Base-by-base conservation (phyloP, 37 sponge, comb jelly and placozoan species). In the Petrosia ficiformis region DNA sequence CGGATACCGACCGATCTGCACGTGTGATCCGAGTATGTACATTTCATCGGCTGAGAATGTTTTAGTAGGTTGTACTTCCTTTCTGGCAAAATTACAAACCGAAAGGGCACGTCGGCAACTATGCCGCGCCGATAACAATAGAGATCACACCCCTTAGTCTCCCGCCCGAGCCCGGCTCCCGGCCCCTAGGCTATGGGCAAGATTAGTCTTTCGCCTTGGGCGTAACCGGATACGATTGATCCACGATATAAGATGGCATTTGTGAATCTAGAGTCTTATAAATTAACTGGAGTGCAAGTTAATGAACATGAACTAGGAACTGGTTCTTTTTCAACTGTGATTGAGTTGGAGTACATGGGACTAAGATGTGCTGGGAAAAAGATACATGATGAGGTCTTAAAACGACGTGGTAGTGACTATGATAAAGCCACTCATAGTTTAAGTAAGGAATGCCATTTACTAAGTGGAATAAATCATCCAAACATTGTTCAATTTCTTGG, bases 401-500 rank as follows among this genome's bases (percentile, higher is more conserved):
- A 56, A 19, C n/a, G n/a, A n/a, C n/a, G n/a, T n/a, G 34, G 39
- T 34, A 64, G 39, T 35, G 65, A 28, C 11, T 24, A 59, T 1
- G 28, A 38, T 10, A 42, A 31, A 10, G 58, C 34, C 0, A 21
- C n/a, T 22, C 70, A 36, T 30, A 6, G 26, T 5, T 78, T 78
- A 29, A 40, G 52, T 6, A 54, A 31, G 41, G 79, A 78, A 56
- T 78, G 79, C 35, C 68, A 33, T 30, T 28, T 66, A 21, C 22
- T 78, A 39, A 57, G 67, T 36, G 14, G 38, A 37, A 28, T 78
- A 4, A 59, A 48, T 1, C 79, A 78, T 56, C 69, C 79, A 19
- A 78, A 78, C 58, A 78, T 78, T 36, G 70, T 78, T 24, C 68
- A 78, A 68, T 66, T 78, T 39, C 67, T 78, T 5, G 79, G 79